Evolutionary conservation across 1,140 invertebrate species (phyloP), one percentile per base, ranked within the genome.

Genomic region (Limonius californicus): DNA sequence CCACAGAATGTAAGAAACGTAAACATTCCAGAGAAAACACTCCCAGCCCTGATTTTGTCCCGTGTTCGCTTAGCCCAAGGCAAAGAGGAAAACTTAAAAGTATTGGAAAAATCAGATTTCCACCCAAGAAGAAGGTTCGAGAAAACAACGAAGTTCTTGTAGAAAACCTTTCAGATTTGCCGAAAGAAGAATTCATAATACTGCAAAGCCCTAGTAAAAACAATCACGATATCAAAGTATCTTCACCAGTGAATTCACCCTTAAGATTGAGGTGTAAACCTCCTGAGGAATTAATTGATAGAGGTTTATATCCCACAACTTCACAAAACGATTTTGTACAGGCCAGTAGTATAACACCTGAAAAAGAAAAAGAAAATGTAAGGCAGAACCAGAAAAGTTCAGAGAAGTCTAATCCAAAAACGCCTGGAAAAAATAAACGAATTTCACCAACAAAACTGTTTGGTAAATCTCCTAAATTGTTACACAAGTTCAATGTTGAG

Each of bases 401-500:
- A 6, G 8, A 9, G 8, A 55, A 30, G n/a, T 23, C 27, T 27
- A 6, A 55, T 30, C 27, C 8, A 50, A 1, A 63, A 55, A 65
- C 50, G 9, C 32, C 58, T 19, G 15, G 54, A 35, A 66, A 43
- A 53, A 45, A 15, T 1, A 64, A 64, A 55, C 66, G 64, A 42
- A 57, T 18, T 4, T 63, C 69, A 9, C 68, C 71, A 12, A 50
- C 43, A 27, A 74, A 73, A 62, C 59, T 74, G 42, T 73, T 70
- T 61, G 54, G 65, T 11, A 71, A 60, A 57, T 70, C 72, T 14
- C 74, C 72, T n/a, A 60, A 57, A 39, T 68, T 71, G 18, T 14
- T 69, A 19, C 57, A 67, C 50, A 60, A 68, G 14, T 74, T 76
- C 42, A 70, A 74, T 67, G 71, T 76, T 7, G 68, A 76, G 64